Conservation (phyloP, 2,113 vertebrate genomes). For the Apus apus region DNA sequence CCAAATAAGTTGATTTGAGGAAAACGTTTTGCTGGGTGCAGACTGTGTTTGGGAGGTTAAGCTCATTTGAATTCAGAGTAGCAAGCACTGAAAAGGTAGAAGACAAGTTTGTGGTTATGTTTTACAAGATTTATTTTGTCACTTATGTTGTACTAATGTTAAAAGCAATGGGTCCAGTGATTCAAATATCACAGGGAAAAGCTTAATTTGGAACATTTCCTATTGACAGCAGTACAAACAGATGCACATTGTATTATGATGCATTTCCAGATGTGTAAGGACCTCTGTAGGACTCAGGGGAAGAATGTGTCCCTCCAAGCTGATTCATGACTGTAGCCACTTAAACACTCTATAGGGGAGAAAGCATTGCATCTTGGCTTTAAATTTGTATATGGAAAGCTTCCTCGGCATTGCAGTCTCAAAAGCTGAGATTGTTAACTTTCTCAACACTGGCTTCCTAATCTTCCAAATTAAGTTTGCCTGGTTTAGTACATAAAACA, state of each 20-base stretch:
- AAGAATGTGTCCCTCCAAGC: background rate
- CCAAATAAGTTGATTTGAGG: background rate
- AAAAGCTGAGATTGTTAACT: background rate
- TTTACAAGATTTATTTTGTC: background rate
- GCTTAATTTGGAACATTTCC: background rate
- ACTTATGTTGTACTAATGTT: background rate
- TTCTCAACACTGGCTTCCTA: background rate
- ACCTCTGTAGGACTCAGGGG: background rate
- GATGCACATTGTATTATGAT: slow-evolving; percentile 10
- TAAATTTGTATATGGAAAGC: background rate
- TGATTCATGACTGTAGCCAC: background rate
- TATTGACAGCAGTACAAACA: background rate
- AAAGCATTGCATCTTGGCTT: background rate
- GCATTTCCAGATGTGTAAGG: background rate
- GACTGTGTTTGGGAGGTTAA: background rate
- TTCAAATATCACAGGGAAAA: background rate
- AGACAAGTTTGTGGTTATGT: background rate
- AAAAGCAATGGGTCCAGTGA: background rate
- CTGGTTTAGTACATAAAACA: background rate
- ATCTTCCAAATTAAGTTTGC: background rate
- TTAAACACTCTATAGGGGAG: background rate
- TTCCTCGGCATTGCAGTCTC: background rate
- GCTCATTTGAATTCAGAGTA: background rate
- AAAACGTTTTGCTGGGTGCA: background rate
- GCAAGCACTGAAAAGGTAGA: background rate